These are phyloP conservation scores for Boloria selene DNA, from an alignment of 2,888 invertebrate species.

Conservation along the genomic window DNA sequence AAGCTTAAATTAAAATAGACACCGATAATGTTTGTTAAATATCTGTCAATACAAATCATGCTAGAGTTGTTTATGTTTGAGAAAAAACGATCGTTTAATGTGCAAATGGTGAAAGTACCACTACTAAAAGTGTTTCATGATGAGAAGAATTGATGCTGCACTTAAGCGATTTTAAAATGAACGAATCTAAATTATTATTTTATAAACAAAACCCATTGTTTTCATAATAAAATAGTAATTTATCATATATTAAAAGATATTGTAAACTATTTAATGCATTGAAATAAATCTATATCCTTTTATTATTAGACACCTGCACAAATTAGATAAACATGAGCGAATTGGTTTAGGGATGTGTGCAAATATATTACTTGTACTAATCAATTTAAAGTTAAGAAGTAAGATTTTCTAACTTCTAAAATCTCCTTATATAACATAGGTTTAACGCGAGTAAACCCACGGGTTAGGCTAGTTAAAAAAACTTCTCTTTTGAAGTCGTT, in stretches of 20 bases:
- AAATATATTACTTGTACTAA: too few relatives aligned
- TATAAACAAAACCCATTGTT: constrained; percentile 16
- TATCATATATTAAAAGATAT: not conserved
- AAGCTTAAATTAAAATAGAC: not conserved
- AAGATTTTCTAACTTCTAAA: too few relatives aligned
- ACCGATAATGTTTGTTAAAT: not conserved
- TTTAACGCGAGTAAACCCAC: too few relatives aligned
- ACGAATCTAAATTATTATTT: not conserved
- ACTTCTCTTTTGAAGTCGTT: too few relatives aligned
- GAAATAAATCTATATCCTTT: not conserved
- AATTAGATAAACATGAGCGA: not conserved
- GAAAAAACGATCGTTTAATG: constrained; percentile 13
- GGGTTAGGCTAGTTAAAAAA: too few relatives aligned
- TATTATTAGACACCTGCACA: not conserved
- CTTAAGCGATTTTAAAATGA: constrained; percentile 19
- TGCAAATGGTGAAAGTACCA: constrained; percentile 8
- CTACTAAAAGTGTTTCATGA: constrained; percentile 12
- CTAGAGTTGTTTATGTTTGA: constrained; percentile 14
- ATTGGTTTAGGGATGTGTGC: too few relatives aligned
- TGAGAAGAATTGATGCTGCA: constrained; percentile 14
- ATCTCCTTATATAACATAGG: too few relatives aligned
- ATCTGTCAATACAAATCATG: constrained; percentile 1
- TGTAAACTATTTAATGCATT: not conserved
- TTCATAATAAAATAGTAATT: constrained; percentile 11
- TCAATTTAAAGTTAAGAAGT: too few relatives aligned